phyloP scores from a whole-genome alignment of 2,113 vertebrate genomes.

The Malurus elegans region DNA sequence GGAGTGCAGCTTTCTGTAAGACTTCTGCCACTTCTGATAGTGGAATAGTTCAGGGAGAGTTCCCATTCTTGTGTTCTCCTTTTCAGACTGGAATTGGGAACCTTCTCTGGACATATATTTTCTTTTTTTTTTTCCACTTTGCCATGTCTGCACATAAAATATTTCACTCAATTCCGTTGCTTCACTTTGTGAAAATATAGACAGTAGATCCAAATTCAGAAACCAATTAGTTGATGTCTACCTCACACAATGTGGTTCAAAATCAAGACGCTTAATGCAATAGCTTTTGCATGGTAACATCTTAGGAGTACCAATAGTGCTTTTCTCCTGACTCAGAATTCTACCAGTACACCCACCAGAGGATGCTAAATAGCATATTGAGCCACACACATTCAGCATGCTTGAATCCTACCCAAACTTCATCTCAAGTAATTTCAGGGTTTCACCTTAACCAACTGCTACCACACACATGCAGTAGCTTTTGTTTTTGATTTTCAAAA shows the following conservation, averaged over 20 bases:
- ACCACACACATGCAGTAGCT: not conserved
- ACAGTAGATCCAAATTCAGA: not conserved
- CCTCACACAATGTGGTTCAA: not conserved
- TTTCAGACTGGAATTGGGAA: not conserved
- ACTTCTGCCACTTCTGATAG: not conserved
- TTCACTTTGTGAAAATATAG: not conserved
- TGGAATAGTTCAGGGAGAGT: not conserved
- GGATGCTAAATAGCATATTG: not conserved
- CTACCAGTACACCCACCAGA: not conserved
- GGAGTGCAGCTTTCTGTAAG: not conserved
- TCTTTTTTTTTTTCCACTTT: not conserved
- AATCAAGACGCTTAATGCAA: not conserved
- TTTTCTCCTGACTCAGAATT: not conserved
- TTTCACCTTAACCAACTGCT: too few relatives aligned
- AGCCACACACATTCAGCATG: not conserved
- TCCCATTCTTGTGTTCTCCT: not conserved
- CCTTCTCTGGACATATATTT: not conserved
- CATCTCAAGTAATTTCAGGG: too few relatives aligned
- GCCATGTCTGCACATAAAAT: not conserved
- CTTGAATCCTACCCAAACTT: too few relatives aligned
- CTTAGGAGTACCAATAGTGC: not conserved
- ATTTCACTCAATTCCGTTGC: not conserved
- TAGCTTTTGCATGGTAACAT: not conserved
- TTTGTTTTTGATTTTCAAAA: not conserved
- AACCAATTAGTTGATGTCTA: not conserved